These are phyloP conservation scores for Poecilus cupreus DNA, from an alignment of 2,888 invertebrate species.

Conservation along the genomic window DNA sequence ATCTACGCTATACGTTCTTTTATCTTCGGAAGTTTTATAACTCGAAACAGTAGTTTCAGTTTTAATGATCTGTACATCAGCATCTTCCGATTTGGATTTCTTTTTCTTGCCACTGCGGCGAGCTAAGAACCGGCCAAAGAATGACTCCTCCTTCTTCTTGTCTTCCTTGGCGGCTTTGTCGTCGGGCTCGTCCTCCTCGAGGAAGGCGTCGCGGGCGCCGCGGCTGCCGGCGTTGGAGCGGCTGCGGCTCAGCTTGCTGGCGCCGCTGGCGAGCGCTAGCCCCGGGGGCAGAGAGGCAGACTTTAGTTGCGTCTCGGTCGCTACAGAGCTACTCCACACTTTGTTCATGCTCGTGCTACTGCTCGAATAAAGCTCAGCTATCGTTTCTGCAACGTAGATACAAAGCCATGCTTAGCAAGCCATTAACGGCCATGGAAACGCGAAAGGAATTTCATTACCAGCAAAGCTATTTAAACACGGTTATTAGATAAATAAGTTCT, in stretches of 20 bases:
- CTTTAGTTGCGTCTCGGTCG: constrained; percentile 76
- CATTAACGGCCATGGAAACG: constrained; percentile 6
- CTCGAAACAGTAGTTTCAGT: not conserved
- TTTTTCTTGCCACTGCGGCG: constrained; percentile 84
- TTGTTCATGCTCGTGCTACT: constrained; percentile 66
- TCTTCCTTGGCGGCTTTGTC: constrained; percentile 66
- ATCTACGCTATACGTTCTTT: constrained; percentile 59
- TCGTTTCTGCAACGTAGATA: constrained; percentile 69
- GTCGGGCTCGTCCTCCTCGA: constrained; percentile 70
- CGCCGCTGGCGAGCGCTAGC: constrained; percentile 74
- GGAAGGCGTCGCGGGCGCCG: constrained; percentile 69
- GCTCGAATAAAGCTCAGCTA: constrained; percentile 69
- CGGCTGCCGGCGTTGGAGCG: constrained; percentile 71
- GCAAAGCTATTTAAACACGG: constrained; percentile 25
- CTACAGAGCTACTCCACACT: constrained; percentile 61
- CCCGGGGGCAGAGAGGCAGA: constrained; percentile 81
- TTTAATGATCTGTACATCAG: not conserved
- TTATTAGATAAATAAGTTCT: not conserved
- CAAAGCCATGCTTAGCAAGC: constrained; percentile 63
- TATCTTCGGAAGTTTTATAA: constrained; percentile 27
- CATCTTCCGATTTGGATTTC: constrained; percentile 70
- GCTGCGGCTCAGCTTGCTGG: constrained; percentile 75
- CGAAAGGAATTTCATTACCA: not conserved
- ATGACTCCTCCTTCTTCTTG: constrained; percentile 76
- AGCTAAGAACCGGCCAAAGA: constrained; percentile 81